Evolutionary conservation across 2,113 vertebrate genomes (phyloP).

Genomic region (Megaleporinus macrocephalus): DNA sequence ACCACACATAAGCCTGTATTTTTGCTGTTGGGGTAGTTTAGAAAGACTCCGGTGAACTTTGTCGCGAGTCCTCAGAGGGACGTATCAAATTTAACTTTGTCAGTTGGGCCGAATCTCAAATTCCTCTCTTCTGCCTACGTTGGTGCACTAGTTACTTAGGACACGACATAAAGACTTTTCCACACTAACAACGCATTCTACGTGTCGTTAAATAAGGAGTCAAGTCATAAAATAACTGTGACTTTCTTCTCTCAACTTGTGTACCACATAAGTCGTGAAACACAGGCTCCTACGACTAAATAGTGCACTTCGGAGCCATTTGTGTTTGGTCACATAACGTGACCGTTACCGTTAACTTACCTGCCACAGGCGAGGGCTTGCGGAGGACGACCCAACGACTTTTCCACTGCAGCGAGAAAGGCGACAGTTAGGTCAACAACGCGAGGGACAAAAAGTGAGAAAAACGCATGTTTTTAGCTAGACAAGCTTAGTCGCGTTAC

Average conservation of each 20-base stretch:
- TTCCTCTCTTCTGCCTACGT: neutral
- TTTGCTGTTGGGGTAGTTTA: too few species aligned
- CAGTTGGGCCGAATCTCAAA: neutral
- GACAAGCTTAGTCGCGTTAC: slow-evolving; percentile 56
- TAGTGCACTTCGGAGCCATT: neutral
- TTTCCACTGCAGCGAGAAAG: slow-evolving; percentile 86
- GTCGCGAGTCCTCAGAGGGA: neutral
- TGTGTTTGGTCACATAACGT: neutral
- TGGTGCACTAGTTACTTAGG: neutral
- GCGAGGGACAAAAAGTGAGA: too few species aligned
- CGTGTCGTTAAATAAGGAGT: too few species aligned
- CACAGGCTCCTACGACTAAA: too few species aligned
- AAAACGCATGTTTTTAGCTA: neutral
- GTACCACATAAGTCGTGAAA: too few species aligned
- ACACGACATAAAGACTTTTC: neutral
- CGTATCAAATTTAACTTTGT: neutral
- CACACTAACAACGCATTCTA: neutral
- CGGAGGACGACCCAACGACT: slow-evolving; percentile 91
- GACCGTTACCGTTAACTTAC: slow-evolving; percentile 68
- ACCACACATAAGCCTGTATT: too few species aligned
- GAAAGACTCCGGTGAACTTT: too few species aligned
- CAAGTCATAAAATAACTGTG: neutral
- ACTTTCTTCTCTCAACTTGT: too few species aligned
- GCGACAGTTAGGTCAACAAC: slow-evolving; percentile 34
- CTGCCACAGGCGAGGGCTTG: slow-evolving; percentile 95